Evolutionary conservation across 2,888 invertebrate genomes (phyloP).

Genomic region (Helleia helle): DNA sequence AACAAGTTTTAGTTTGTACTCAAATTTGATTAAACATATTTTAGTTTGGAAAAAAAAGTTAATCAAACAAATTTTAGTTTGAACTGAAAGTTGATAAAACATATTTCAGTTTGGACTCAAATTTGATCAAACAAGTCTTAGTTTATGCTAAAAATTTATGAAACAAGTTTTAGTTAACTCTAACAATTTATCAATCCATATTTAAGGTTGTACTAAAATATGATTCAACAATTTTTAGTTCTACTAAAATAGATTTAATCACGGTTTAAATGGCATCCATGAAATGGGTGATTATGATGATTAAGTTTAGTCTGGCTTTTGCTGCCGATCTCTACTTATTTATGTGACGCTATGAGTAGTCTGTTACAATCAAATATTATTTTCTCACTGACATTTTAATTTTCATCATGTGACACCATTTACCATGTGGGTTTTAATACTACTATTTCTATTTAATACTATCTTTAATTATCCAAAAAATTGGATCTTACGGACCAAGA

Average conservation of each 20-base stretch:
- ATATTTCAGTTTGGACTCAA: neutral
- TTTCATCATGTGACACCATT: no score
- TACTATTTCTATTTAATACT: no score
- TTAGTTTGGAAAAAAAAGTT: neutral
- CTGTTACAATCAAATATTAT: no score
- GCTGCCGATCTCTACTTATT: conserved; percentile 3
- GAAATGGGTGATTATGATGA: neutral
- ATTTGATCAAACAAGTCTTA: neutral
- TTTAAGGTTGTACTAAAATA: no score
- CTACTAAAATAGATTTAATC: conserved; percentile 1
- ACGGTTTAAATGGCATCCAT: neutral
- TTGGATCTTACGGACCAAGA: no score
- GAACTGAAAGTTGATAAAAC: neutral
- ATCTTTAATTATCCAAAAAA: no score
- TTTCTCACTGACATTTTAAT: no score
- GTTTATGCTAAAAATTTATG: conserved; percentile 1
- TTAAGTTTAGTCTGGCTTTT: neutral
- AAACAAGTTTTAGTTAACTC: conserved; percentile 35
- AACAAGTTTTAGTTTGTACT: neutral
- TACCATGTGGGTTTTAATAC: no score
- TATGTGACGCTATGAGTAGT: neutral
- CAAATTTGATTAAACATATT: neutral
- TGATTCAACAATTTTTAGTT: conserved; percentile 14
- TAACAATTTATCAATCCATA: no score
- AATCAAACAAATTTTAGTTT: neutral